These are phyloP conservation scores for Dinomys branickii DNA, from an alignment of 2,113 vertebrate genomes.

Conservation along the genomic window DNA sequence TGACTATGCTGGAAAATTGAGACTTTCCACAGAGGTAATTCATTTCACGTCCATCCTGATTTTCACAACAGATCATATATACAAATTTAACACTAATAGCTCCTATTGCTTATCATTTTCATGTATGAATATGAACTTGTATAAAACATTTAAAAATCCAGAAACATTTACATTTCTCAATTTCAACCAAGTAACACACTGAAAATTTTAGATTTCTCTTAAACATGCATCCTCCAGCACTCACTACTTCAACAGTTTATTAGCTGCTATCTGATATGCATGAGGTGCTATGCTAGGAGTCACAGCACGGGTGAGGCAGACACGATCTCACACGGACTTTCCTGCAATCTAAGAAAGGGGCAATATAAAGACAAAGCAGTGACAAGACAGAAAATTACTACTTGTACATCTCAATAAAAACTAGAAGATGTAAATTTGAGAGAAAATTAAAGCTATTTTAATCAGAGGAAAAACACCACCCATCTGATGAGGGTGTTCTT, in stretches of 20 bases:
- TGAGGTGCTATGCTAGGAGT: not conserved
- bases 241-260: not conserved
- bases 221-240: not conserved
- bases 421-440: not conserved
- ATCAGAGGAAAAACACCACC: not conserved
- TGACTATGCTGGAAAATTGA: not conserved
- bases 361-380: not conserved
- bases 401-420: not conserved
- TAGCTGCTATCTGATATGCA: not conserved
- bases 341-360: not conserved
- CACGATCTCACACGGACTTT: not conserved
- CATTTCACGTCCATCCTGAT: not conserved
- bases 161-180: conserved; percentile 19
- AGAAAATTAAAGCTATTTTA: not conserved
- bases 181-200: not conserved
- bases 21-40: not conserved
- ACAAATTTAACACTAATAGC: not conserved
- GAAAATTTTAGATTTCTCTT: not conserved
- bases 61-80: not conserved
- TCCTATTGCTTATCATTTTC: conserved; percentile 36
- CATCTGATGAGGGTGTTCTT: not conserved
- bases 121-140: not conserved
- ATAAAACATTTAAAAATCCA: not conserved
- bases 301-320: not conserved
- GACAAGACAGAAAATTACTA: not conserved